Base-by-base conservation (phyloP, 2,113 vertebrate species). In the Centropristis striata region DNA sequence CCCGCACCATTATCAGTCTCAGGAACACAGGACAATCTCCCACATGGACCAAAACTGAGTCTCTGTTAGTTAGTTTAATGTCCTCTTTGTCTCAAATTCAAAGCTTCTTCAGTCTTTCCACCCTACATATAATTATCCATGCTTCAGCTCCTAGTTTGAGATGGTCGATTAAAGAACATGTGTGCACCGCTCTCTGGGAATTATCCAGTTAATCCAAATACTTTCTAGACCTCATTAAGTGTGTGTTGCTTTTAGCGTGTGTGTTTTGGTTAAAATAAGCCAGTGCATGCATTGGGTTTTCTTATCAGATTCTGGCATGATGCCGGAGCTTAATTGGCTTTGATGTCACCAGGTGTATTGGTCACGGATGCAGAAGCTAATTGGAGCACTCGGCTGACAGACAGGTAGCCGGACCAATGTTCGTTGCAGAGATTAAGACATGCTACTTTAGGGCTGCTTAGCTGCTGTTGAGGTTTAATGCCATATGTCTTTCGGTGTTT, bases 331-430 rank as follows among this genome's bases (percentile, higher is more conserved):
- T 90, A 92, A 78, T 44, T 68, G 74, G 81, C 81, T 88, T 84
- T 90, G 42, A 82, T 73, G 77, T 86, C 70, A 76, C 58, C 57
- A 70, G 80, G 63, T 81, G 86, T 79, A 78, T 75, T 78, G 59
- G 88, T 84, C 86, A 67, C n/a, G 4, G 63, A 86, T 11, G 18
- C 55, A 32, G 57, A 58, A 64, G 87, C 83, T 83, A 58, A 85
- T 87, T 88, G 81, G 89, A 71, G 27, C 42, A 54, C 5, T 65
- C 16, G 63, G 21, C 14, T 88, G 78, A 88, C 44, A 58, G 78
- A 73, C 79, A 41, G 66, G 58, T 25, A 14, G 55, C 55, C 21
- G 32, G 54, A 41, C 87, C 81, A 84, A 57, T 37, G 28, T 66
- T 49, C 28, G 66, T 79, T 66, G 49, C 61, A 23, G 18, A 83